Evolutionary conservation across 2,113 vertebrate species (phyloP), one percentile per base, ranked within the genome.

Genomic region (Mionectes macconnelli): DNA sequence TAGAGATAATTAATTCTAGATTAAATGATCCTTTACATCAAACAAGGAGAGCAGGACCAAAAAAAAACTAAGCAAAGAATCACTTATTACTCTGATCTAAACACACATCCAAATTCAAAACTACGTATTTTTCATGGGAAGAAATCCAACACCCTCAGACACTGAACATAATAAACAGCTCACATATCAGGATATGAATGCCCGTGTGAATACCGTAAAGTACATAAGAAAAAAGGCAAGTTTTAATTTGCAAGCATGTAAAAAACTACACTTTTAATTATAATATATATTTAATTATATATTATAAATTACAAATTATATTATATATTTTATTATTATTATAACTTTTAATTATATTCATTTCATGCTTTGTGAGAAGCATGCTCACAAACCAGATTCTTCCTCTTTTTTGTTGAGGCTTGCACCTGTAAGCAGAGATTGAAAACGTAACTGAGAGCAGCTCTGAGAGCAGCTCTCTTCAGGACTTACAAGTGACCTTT

Each of bases 111-210:
- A n/a, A 74, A 77, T 27, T 73, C 25, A 28, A 53, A 69, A 59
- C 37, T 15, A 3, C 19, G 22, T 22, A 18, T 2, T 33, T 68
- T 25, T 8, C 2, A 1, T 4, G 21, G 15, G 7, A 55, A 35
- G 59, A 66, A 66, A 69, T 55, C 55, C 24, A 79, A 27, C 30
- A 64, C 18, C 18, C 21, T 90, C 59, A 78, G 18, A 60, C 79
- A 70, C 3, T 8, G 16, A 24, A 79, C 20, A 9, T 8, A 23
- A 67, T 9, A 42, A 59, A 24, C 5, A 37, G 22, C 49, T 16
- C 15, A 31, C 24, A 47, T 33, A 33, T 23, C n/a, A 81, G 39
- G 5, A 28, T 49, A 25, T 10, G 12, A 72, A 31, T 42, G 21
- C 10, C 40, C 6, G 24, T 37, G 27, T 42, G 47, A 40, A 40